Evolutionary conservation across 1,140 invertebrate genomes (phyloP).

Genomic region (Listronotus bonariensis): DNA sequence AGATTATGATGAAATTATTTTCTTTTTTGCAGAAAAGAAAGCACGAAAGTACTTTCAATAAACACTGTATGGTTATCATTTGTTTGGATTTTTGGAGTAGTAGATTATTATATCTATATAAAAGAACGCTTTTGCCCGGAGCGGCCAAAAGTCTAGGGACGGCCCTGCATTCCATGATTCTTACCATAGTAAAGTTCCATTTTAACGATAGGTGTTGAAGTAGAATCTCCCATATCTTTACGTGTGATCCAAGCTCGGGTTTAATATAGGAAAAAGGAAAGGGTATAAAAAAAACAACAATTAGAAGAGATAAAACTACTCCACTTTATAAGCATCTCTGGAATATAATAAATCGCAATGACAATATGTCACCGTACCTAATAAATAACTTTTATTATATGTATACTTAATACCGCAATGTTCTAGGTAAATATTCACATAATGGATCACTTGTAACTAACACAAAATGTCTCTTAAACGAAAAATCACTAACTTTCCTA

Average conservation of each 20-base stretch:
- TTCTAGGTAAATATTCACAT: conserved; percentile 13
- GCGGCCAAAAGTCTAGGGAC: too few species aligned
- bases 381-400: conserved; percentile 8
- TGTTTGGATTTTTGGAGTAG: too few species aligned
- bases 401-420: conserved; percentile 13
- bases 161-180: too few species aligned
- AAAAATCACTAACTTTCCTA: neutral
- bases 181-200: too few species aligned
- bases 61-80: too few species aligned
- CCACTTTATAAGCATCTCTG: conserved; percentile 12
- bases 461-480: conserved; percentile 19
- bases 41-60: too few species aligned
- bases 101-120: too few species aligned
- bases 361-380: conserved; percentile 15
- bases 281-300: neutral
- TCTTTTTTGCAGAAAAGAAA: too few species aligned
- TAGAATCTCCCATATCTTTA: too few species aligned
- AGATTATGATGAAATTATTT: too few species aligned
- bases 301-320: conserved; percentile 5
- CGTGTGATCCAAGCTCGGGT: neutral
- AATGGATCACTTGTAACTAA: conserved; percentile 3
- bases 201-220: too few species aligned
- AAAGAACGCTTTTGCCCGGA: too few species aligned
- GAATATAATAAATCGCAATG: conserved; percentile 21
- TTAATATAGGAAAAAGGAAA: neutral